Conservation (phyloP, 1,140 invertebrate genomes). For the Eriocheir sinensis region DNA sequence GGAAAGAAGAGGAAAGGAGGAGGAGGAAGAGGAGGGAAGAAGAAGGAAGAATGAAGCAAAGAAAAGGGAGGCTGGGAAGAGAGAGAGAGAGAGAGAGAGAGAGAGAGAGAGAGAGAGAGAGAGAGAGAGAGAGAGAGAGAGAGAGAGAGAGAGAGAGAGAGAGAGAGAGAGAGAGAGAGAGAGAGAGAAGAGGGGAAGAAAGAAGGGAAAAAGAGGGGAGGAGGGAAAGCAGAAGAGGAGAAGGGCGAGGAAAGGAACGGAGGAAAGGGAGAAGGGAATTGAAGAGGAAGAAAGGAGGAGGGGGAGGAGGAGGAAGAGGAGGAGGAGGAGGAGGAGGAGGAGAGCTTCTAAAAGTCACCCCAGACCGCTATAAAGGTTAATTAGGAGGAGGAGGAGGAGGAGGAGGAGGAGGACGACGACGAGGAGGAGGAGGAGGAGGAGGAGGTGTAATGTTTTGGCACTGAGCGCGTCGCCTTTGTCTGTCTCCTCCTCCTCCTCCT, state of each 20-base stretch:
- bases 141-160: too few species aligned
- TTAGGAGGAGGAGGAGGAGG: background rate
- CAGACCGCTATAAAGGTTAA: constrained; percentile 21
- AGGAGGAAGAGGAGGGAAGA: too few species aligned
- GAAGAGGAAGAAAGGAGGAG: background rate
- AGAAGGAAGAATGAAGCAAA: background rate
- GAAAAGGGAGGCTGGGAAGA: background rate
- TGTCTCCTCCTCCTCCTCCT: background rate
- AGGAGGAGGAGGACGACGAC: too few species aligned
- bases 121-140: background rate
- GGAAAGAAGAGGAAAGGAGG: background rate
- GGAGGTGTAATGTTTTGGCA: background rate
- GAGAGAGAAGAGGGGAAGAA: background rate
- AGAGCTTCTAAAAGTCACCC: constrained; percentile 4
- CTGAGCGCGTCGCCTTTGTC: background rate
- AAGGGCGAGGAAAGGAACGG: too few species aligned
- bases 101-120: background rate
- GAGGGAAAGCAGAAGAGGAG: background rate
- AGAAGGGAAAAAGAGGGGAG: background rate
- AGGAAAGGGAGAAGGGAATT: background rate
- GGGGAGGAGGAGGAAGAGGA: background rate
- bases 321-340: background rate
- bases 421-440: background rate
- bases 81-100: too few species aligned
- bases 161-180: background rate